Evolutionary conservation across 2,113 vertebrate species (phyloP).

Genomic region (Cephalopholis sonnerati): DNA sequence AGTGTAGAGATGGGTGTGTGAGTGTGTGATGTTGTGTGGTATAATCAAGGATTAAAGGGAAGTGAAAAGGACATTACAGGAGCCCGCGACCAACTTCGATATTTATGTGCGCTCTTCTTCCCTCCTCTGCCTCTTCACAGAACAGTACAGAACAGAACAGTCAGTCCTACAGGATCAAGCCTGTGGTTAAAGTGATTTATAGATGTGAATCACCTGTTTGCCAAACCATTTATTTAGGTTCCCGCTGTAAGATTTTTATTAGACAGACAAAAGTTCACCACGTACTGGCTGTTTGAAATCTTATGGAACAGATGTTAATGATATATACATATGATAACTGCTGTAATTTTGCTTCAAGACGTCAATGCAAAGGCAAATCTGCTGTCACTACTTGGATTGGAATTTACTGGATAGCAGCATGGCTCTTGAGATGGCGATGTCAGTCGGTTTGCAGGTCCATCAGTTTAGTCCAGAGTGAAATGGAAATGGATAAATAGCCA

Average conservation of each 20-base stretch:
- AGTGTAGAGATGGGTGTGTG: neutral
- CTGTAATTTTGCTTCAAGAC: neutral
- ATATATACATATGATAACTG: neutral
- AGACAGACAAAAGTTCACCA: neutral
- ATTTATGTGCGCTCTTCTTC: constrained; percentile 20
- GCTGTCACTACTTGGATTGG: neutral
- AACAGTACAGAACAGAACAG: constrained; percentile 23
- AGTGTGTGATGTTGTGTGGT: neutral
- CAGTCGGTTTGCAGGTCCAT: neutral
- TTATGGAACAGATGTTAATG: constrained; percentile 16
- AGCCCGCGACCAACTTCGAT: constrained; percentile 2
- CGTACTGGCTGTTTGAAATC: neutral
- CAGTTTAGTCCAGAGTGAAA: neutral
- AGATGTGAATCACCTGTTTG: constrained; percentile 7
- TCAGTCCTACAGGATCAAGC: neutral
- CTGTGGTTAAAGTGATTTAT: constrained; percentile 46
- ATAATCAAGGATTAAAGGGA: constrained; percentile 24
- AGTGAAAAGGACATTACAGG: neutral
- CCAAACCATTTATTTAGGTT: neutral
- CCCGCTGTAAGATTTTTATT: neutral
- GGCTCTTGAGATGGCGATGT: neutral
- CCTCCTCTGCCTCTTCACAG: constrained; percentile 5
- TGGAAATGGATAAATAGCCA: neutral
- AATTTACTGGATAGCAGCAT: neutral
- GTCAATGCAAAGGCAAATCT: neutral